phyloP scores from a whole-genome alignment of 2,888 invertebrate species.

The Coremacera marginata region DNA sequence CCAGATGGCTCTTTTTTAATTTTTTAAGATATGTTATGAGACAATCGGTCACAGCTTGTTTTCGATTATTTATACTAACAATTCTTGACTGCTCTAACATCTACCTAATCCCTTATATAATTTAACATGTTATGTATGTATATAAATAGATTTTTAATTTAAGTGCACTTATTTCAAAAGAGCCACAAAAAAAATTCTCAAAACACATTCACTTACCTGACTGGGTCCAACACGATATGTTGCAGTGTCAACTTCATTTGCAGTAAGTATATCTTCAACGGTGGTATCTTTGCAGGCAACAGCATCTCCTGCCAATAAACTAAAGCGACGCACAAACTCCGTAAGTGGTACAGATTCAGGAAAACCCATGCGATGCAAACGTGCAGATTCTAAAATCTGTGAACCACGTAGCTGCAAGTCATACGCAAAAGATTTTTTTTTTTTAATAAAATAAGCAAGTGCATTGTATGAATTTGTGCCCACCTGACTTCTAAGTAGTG shows the following conservation, averaged over 20 bases:
- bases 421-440: neutral
- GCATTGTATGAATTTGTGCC: constrained; percentile 31
- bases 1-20: too few species aligned
- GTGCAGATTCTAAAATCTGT: constrained; percentile 88
- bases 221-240: constrained; percentile 92
- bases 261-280: constrained; percentile 86
- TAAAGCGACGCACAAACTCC: constrained; percentile 90
- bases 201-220: constrained; percentile 77
- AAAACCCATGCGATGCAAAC: constrained; percentile 93
- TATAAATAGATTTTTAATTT: too few species aligned
- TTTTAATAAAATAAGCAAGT: too few species aligned
- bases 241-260: constrained; percentile 86
- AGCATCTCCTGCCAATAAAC: constrained; percentile 70
- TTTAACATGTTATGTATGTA: too few species aligned
- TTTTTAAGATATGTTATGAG: too few species aligned
- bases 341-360: constrained; percentile 90
- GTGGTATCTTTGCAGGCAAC: constrained; percentile 68
- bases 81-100: too few species aligned
- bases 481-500: constrained; percentile 88
- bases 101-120: too few species aligned
- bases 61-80: too few species aligned
- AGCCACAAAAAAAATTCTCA: neutral
- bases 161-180: too few species aligned
- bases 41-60: too few species aligned
- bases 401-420: constrained; percentile 85